A percentile compares a stretch with the other conserved stretches of the same genome.
phyloP scores from a whole-genome alignment of 2,797 vertebrate species.

The Dendrocincla tyrannina region DNA sequence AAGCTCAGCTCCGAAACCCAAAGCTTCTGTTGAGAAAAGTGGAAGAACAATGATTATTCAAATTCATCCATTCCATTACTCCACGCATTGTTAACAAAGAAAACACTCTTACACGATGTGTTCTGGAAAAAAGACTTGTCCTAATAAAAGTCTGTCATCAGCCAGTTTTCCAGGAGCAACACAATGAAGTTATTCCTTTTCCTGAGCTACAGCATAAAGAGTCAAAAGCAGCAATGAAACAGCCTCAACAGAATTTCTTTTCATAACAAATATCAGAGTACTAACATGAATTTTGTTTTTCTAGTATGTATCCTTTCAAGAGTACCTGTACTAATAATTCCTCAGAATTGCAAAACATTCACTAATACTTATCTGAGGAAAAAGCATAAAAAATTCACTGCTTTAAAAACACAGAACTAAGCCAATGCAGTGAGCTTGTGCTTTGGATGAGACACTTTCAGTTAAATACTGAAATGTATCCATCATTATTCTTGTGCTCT shows the following conservation, averaged over 20 bases:
- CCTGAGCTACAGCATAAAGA: background rate
- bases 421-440: background rate
- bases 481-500: background rate
- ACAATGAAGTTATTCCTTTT: background rate
- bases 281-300: background rate
- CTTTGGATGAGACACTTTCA: background rate
- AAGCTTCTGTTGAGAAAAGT: background rate
- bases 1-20: accelerated
- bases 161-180: background rate
- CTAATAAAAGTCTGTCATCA: background rate
- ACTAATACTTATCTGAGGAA: background rate
- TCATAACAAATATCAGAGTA: background rate
- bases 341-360: background rate
- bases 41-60: background rate
- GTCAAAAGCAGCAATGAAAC: background rate
- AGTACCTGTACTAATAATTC: background rate
- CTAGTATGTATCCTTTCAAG: background rate
- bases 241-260: background rate
- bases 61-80: background rate
- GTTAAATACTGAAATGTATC: background rate
- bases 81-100: background rate
- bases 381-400: background rate
- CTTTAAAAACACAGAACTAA: background rate
- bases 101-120: background rate
- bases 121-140: background rate